Evolutionary conservation across 1,140 invertebrate genomes (phyloP), one percentile per base, ranked within the genome.

Genomic region (Hirudo medicinalis): DNA sequence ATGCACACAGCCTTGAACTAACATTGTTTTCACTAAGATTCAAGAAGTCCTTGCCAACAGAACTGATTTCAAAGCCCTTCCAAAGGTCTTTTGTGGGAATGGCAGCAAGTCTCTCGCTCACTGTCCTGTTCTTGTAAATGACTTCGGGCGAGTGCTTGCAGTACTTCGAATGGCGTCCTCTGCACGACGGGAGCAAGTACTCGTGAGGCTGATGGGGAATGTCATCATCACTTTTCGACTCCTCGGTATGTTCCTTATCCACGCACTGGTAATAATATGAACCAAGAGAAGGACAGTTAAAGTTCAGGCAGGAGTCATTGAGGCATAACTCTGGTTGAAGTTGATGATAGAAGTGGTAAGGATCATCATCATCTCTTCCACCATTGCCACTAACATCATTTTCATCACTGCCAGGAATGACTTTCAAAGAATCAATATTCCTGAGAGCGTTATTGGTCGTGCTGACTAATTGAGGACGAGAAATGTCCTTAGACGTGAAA

Each of bases 11-110:
- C 13, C 43, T 49, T 17, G 11, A 5, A 17, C 43, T 49, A 49
- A 49, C 43, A 63, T 63, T 20, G 57, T 63, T 63, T 25, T 63
- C 57, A n/a, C 29, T n/a, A 6, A 22, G 22, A 63, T 63, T 22
- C 29, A 25, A 25, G 57, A 25, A 25, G 9, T 63, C 29, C 19
- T 25, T 25, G 6, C 22, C 22, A n/a, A 25, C 57, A n/a, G 57
- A 63, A 63, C 57, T 63, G 57, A 63, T 25, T 25, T 63, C 29
- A 63, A 63, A 63, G 22, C 29, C 29, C 15, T 63, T 63, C 57
- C 22, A 63, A 32, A 63, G 29, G 29, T 63, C 22, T 1, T 25
- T 32, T 25, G 22, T 32, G 22, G 57, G 57, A 15, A 32, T 63
- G 13, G 22, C 29, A n/a, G 57, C 57, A 9, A 63, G 57, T n/a